A percentile compares a stretch with the other conserved stretches of the same genome.
Conservation (phyloP, 2,113 vertebrate genomes). For the Eudyptes chrysolophus region DNA sequence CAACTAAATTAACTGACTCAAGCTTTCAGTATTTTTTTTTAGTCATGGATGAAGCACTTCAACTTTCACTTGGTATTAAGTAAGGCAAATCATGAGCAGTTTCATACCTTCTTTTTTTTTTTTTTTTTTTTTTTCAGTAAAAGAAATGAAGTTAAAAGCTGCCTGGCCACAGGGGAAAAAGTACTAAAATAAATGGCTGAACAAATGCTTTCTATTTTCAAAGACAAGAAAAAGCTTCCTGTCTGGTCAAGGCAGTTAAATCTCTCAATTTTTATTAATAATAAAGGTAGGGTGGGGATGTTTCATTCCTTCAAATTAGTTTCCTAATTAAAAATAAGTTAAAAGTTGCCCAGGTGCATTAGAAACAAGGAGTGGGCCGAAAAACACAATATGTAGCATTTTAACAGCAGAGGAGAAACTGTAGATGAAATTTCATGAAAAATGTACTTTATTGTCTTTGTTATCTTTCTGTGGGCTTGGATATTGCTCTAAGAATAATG, state of each 20-base stretch:
- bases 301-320: not conserved
- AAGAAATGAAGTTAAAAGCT: not conserved
- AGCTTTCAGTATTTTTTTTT: not conserved
- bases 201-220: not conserved
- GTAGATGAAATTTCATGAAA: not conserved
- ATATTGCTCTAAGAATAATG: not conserved
- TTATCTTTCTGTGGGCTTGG: not conserved
- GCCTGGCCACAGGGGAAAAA: not conserved
- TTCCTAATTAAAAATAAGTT: not conserved
- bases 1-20: not conserved
- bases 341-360: not conserved
- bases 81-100: not conserved
- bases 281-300: not conserved
- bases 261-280: not conserved
- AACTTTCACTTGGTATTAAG: not conserved
- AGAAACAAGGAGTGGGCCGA: not conserved
- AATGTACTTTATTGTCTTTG: not conserved
- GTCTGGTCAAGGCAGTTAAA: not conserved
- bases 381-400: not conserved
- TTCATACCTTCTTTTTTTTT: not conserved
- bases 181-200: not conserved
- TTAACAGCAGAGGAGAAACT: not conserved
- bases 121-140: accelerated
- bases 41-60: not conserved
- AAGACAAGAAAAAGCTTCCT: not conserved